Evolutionary conservation across 2,113 vertebrate species (phyloP).

Genomic region (Pycnonotus jocosus): DNA sequence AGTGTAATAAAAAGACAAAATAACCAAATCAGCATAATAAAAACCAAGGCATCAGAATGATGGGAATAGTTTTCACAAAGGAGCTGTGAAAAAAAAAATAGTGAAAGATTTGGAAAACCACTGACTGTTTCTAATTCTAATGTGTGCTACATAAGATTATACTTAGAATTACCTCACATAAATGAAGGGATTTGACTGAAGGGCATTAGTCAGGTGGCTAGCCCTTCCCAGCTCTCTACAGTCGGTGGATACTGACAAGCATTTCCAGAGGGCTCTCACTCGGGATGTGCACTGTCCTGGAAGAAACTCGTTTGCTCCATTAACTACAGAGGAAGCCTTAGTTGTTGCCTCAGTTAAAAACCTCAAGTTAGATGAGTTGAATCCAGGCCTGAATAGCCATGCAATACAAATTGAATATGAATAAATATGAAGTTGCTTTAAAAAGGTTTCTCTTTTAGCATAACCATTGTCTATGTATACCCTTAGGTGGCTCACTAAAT

Average conservation of each 20-base stretch:
- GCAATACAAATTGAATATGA: neutral
- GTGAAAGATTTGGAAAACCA: neutral
- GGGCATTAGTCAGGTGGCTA: neutral
- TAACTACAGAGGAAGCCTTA: slow-evolving; percentile 12
- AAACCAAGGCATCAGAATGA: neutral
- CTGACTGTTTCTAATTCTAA: neutral
- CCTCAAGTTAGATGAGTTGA: neutral
- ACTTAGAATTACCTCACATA: neutral
- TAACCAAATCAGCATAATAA: neutral
- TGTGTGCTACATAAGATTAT: neutral
- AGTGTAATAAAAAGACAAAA: neutral
- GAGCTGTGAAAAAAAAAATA: neutral
- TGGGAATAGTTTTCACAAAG: neutral
- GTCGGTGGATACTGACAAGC: neutral
- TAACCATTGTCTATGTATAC: neutral
- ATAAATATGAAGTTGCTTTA: neutral
- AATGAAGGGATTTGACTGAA: neutral
- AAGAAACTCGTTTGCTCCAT: slow-evolving; percentile 23
- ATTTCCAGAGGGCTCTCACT: neutral
- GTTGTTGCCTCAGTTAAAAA: slow-evolving; percentile 16
- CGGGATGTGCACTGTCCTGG: neutral
- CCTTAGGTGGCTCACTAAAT: neutral
- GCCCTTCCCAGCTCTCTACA: neutral
- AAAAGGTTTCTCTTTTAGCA: neutral
- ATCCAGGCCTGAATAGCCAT: neutral